Evolutionary conservation across 2,113 vertebrate genomes (phyloP), one percentile per base, ranked within the genome.

Genomic region (Casuarius casuarius): DNA sequence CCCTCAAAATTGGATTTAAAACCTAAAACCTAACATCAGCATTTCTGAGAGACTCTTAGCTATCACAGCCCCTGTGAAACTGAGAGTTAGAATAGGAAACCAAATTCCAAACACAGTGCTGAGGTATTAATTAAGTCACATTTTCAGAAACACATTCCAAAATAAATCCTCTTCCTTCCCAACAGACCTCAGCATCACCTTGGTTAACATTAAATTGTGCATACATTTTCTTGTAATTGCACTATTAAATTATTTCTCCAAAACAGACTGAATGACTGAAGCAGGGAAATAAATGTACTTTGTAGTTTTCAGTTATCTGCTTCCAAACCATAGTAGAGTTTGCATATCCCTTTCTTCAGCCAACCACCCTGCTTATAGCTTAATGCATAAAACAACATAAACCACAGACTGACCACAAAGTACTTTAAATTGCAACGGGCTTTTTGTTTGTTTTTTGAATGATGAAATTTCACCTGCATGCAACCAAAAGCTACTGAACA

Each of bases 381-480:
- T 94, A 97, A 98, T 92, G 80, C 61, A 95, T 85, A 95, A 93
- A 95, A 38, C 67, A 95, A 73, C 80, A 94, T 66, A 94, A 97
- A 93, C 84, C 75, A 90, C 81, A 79, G 51, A 97, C 76, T 70
- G 87, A 97, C 95, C 96, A 96, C 93, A 97, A 94, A 90, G 71
- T 89, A 92, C 90, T 96, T 95, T 90, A 95, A 93, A 96, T 72
- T 89, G 48, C 68, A 95, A 58, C 11, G 23, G 73, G 84, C 59
- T 90, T 96, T 92, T 90, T 73, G 0, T 8, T 46, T n/a, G 7
- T 51, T 63, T 89, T 90, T 51, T 2, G n/a, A 95, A 90, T 79
- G 84, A 92, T 77, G 56, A 94, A 58, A 70, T 86, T 97, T 96
- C 93, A 96, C 88, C 83, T 94, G 75, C 78, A 96, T 79, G 90